Evolutionary conservation across 2,888 invertebrate species (phyloP), one percentile per base, ranked within the genome.

Genomic region (Steromphala cineraria): DNA sequence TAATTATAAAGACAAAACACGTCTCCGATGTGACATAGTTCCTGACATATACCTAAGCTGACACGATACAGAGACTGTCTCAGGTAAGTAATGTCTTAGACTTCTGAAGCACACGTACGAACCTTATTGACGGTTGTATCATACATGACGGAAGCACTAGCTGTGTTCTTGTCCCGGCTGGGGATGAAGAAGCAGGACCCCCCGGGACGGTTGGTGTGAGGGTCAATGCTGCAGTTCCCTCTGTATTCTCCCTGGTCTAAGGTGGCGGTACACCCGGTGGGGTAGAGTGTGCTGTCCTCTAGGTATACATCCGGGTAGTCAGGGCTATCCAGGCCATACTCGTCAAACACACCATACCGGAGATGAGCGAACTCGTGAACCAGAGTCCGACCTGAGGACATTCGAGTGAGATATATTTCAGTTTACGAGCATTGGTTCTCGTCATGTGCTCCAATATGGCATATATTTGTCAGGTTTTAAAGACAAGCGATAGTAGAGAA

Each of bases 301-400:
- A 46, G 19, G 15, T 62, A 36, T 0, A 62, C 24, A 56, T 31
- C 24, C 13, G 40, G 24, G 21, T 31, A 8, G 1, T 24, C 24
- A 24, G 19, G 21, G 1, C 2, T 40, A 15, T n/a, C 40, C 0
- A 40, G 3, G 4, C 75, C 67, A 81, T 95, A 94, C 90, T 96
- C 96, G 87, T 95, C 95, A 90, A 95, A 96, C 1, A 96, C 95
- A 1, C 96, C 96, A 92, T 95, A 96, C 0, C 95, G 94, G 89
- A 95, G 95, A 93, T 95, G 95, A 4, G 95, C 95, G 94, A 95
- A 96, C 88, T 96, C 95, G 87, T 95, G 95, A 0, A 95, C 94
- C 52, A 96, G 89, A 19, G 94, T 91, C 80, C 80, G 80, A 19
- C 80, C 86, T 85, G 78, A 36, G 28, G 46, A 53, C 36, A 36